phyloP scores from a whole-genome alignment of 2,888 invertebrate species.

The Vanessa cardui region DNA sequence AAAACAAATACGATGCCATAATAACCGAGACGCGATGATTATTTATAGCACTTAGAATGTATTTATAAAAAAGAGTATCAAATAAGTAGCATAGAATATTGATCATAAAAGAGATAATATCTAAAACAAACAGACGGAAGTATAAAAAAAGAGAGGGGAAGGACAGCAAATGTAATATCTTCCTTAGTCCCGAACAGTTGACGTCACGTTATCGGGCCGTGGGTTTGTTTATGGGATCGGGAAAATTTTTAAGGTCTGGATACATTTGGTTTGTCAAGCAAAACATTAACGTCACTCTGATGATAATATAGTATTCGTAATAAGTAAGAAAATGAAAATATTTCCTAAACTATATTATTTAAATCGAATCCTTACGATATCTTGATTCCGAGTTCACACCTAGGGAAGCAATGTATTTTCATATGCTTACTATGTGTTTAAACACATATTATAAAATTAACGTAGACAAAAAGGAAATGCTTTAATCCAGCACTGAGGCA shows the following conservation, averaged over 20 bases:
- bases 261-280: background rate
- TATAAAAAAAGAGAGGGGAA: conserved; percentile 38
- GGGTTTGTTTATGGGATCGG: conserved; percentile 51
- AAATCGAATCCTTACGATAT: too few species aligned
- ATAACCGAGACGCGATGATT: conserved; percentile 30
- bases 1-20: conserved; percentile 26
- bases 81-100: conserved; percentile 12
- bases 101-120: conserved; percentile 19
- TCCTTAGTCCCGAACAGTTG: conserved; percentile 46
- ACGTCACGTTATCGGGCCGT: conserved; percentile 53
- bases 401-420: too few species aligned
- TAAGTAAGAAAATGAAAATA: too few species aligned
- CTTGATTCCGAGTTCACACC: too few species aligned
- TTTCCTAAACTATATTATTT: too few species aligned
- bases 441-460: too few species aligned
- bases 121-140: conserved; percentile 20
- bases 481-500: too few species aligned
- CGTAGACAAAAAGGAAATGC: too few species aligned
- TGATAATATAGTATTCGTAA: too few species aligned
- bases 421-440: too few species aligned
- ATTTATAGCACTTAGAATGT: conserved; percentile 25
- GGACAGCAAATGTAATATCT: conserved; percentile 54
- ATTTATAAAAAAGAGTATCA: conserved; percentile 18
- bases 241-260: background rate
- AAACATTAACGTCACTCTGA: background rate